Conservation (phyloP, 2,888 invertebrate species). For the Stegana nigrithorax region DNA sequence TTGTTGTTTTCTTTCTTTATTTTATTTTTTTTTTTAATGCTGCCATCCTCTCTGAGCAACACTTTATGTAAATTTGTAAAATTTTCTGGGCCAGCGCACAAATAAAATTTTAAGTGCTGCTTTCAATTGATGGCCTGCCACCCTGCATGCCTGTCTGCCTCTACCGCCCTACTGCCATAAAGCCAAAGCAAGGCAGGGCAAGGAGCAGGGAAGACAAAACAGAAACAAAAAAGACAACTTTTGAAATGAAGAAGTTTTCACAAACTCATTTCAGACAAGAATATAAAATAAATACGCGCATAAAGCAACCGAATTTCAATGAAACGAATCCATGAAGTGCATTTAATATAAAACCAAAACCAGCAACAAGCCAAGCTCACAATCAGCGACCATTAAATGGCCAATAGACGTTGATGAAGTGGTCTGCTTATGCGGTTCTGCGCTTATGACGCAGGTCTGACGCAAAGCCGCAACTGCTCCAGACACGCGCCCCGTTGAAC, state of each 20-base stretch:
- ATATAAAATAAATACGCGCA: background rate
- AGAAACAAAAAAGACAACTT: background rate
- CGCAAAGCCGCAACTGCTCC: no score
- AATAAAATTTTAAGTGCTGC: slow-evolving; percentile 11
- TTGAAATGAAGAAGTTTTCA: background rate
- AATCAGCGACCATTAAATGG: background rate
- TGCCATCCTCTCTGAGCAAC: slow-evolving; percentile 29
- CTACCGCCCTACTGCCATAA: background rate
- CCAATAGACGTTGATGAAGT: no score
- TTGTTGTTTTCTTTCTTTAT: background rate
- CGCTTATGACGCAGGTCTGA: no score
- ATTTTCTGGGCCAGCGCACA: slow-evolving; percentile 51
- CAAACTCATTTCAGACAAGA: no score
- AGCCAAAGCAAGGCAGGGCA: background rate
- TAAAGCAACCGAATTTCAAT: slow-evolving; percentile 6
- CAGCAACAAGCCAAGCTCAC: background rate
- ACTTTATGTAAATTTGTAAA: slow-evolving; percentile 48
- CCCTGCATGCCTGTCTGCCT: no score
- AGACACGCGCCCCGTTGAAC: no score
- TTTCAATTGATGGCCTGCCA: no score
- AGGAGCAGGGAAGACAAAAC: background rate
- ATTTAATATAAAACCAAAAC: slow-evolving; percentile 3
- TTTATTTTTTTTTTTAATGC: background rate
- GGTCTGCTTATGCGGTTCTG: no score
- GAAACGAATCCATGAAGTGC: slow-evolving; percentile 12